phyloP scores from a whole-genome alignment of 1,140 invertebrate genomes.

The Anastrepha obliqua region DNA sequence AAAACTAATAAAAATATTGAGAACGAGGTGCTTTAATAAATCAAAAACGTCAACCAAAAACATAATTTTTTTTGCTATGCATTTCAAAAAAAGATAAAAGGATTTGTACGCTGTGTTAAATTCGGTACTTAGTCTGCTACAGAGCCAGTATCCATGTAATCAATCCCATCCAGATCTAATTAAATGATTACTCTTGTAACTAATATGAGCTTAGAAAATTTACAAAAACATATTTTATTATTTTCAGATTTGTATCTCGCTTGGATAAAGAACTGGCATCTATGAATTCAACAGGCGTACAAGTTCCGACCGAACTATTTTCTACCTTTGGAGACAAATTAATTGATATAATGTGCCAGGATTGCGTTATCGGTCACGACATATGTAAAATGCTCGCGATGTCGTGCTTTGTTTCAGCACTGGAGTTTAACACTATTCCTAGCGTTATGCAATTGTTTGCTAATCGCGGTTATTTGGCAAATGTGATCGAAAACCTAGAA shows the following conservation, averaged over 20 bases:
- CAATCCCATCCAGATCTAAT: too few relatives aligned
- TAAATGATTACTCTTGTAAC: too few relatives aligned
- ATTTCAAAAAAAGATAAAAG: too few relatives aligned
- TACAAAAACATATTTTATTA: too few relatives aligned
- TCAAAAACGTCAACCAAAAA: too few relatives aligned
- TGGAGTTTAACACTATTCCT: conserved; percentile 82
- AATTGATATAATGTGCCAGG: conserved; percentile 88
- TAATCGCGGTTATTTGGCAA: conserved; percentile 88
- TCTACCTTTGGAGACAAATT: conserved; percentile 86
- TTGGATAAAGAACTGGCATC: conserved; percentile 75
- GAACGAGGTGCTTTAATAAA: too few relatives aligned
- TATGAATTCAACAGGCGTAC: conserved; percentile 54
- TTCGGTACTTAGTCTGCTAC: too few relatives aligned
- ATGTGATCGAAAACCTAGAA: conserved; percentile 86
- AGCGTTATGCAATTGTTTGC: conserved; percentile 74
- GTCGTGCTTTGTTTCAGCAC: conserved; percentile 82
- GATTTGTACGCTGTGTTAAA: too few relatives aligned
- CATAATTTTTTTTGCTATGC: too few relatives aligned
- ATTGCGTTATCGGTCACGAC: conserved; percentile 91
- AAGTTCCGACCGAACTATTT: conserved; percentile 77
- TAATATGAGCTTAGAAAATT: too few relatives aligned
- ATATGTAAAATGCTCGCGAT: conserved; percentile 92
- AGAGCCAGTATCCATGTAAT: too few relatives aligned
- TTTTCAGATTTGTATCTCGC: conserved; percentile 76
- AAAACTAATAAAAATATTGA: too few relatives aligned